These are phyloP conservation scores for Ctenopoma multispine DNA, from an alignment of 2,797 vertebrate genomes.

Conservation along the genomic window DNA sequence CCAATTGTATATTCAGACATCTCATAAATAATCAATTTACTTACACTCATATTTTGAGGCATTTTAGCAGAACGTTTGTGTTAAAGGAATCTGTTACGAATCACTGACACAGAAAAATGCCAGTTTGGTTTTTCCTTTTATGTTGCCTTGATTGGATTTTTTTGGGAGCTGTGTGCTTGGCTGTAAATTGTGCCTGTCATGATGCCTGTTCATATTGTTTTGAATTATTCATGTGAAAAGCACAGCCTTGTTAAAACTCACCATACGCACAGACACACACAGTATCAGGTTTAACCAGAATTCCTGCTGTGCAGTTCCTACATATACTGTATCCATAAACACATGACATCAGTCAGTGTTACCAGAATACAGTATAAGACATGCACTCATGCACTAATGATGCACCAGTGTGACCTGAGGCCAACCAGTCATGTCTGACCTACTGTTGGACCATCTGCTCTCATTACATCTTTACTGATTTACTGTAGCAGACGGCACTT, in stretches of 20 bases:
- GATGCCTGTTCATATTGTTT: slow-evolving; percentile 21
- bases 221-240: slow-evolving; percentile 64
- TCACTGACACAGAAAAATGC: slow-evolving; percentile 3
- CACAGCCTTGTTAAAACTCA: slow-evolving; percentile 38
- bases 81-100: not conserved
- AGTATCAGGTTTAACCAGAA: slow-evolving; percentile 13
- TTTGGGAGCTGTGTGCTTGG: slow-evolving; percentile 7
- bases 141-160: slow-evolving; percentile 5
- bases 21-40: too few species aligned
- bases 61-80: slow-evolving; percentile 10
- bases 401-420: slow-evolving; percentile 24
- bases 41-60: slow-evolving; percentile 28
- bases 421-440: slow-evolving; percentile 24
- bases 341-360: slow-evolving; percentile 7
- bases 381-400: slow-evolving; percentile 7
- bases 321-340: slow-evolving; percentile 10
- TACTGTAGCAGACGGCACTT: not conserved
- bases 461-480: not conserved
- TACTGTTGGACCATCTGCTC: slow-evolving; percentile 32
- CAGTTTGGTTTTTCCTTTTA: not conserved
- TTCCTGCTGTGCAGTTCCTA: not conserved
- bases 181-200: slow-evolving; percentile 12
- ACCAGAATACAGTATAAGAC: slow-evolving; percentile 4
- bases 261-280: slow-evolving; percentile 11
- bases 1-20: slow-evolving; percentile 20